Base-by-base conservation (phyloP, 1,140 invertebrate species). In the Thereuonema tuberculata region DNA sequence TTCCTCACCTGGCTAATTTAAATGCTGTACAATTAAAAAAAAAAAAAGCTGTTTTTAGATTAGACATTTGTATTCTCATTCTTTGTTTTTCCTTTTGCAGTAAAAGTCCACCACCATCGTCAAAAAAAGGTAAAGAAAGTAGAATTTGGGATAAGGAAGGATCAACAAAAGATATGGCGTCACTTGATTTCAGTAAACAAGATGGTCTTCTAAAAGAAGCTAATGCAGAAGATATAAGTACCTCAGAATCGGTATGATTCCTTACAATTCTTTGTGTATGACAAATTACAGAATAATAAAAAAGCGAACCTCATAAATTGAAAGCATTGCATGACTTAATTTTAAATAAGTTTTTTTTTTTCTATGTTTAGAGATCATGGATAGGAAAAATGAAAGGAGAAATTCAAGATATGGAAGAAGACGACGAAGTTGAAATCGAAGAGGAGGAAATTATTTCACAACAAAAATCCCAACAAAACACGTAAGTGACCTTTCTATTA, bases 111-210 rank as follows among this genome's bases (percentile, higher is more conserved):
- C 80, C 79, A 61, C 69, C 75, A 47, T n/a, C n/a, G n/a, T 61
- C 63, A 15, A 79, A 76, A 65, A 78, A 86, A 64, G 86, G 85
- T 1, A 98, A 98, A 70, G 86, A 89, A 69, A 87, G 85, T 0
- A 80, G 91, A 46, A 81, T 89, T 15, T 98, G 94, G 94, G 91
- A 92, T 63, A 71, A 89, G 25, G 82, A 83, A 56, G 93, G 92
- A 52, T 83, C 79, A 27, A 75, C 75, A 2, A 86, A 85, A 60
- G 93, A 97, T 72, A 74, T 86, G n/a, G 80, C 80, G 1, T 74
- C 76, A 25, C 75, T 98, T 14, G 92, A 98, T 72, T 84, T 87
- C 67, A 91, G 89, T 59, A 86, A 82, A 66, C 31, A 37, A n/a
- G n/a, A n/a, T n/a, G n/a, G n/a, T n/a, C n/a, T n/a, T n/a, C 84